Evolutionary conservation across 2,888 invertebrate genomes (phyloP), one percentile per base, ranked within the genome.

Genomic region (Torymus texanus): DNA sequence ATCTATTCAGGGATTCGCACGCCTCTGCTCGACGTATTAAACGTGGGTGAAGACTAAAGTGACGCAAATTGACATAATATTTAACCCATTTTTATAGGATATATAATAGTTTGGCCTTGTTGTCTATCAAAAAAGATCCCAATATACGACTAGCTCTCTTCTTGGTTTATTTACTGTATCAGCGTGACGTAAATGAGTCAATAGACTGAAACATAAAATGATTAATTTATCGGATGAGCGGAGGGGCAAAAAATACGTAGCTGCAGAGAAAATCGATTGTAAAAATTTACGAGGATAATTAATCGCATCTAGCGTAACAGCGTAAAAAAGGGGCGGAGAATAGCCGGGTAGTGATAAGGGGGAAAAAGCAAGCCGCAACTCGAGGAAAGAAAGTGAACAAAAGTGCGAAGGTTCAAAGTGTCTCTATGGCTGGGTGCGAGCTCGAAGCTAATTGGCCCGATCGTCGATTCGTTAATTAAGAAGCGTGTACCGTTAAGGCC

Each of bases 401-500:
- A n/a, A 65, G 56, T 56, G 21, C 73, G 62, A 53, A 63, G 73
- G 56, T 63, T 73, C 63, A 73, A 73, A 55, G 16, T 63, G 58
- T 62, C 63, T 18, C 18, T 53, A n/a, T n/a, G 29, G 51, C 18
- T 29, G 29, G 16, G 41, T 41, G 13, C 21, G 12, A 11, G 62
- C 2, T 12, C 11, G 12, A 11, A 65, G 65, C 73, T 74, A 74
- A 74, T 74, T 74, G 73, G 65, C 18, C 66, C 51, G 53, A 68
- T 68, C 75, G 68, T 61, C 67, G 67, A 76, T 72, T 79, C 66
- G 72, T 79, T 66, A 75, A 75, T 75, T 75, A 75, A 79, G 74
- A 66, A 24, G 58, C 79, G 29, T 71, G 70, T 71, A 75, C 59
- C 61, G 68, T 70, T 65, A 59, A 70, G 50, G 58, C 58, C 58